Evolutionary conservation across 2,797 vertebrate genomes (phyloP).

Genomic region (Thamnophis elegans): DNA sequence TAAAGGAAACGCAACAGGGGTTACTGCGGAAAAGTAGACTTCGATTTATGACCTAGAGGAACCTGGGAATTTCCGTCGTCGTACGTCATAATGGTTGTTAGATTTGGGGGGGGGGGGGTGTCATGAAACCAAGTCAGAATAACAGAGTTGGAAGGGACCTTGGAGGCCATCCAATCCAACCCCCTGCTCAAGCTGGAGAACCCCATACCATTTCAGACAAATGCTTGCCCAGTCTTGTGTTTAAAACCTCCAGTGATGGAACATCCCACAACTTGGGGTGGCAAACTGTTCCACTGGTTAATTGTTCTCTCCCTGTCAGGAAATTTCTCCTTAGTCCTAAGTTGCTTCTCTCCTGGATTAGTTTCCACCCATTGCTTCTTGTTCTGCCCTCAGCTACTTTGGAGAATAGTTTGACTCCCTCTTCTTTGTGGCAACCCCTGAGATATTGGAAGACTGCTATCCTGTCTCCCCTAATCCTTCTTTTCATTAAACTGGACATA

Average conservation of each 20-base stretch:
- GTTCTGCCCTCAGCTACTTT: neutral
- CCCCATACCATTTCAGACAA: neutral
- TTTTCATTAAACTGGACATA: neutral
- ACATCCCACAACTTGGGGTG: neutral
- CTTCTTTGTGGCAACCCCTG: neutral
- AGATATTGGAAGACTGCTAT: accelerated
- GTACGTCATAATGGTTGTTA: neutral
- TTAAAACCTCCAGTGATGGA: neutral
- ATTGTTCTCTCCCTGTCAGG: neutral
- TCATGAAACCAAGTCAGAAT: neutral
- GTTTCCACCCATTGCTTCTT: neutral
- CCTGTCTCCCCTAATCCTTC: neutral
- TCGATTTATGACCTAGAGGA: neutral
- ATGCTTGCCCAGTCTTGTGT: accelerated
- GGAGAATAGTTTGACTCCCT: neutral
- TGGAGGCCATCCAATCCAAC: neutral
- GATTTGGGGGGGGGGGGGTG: too few species aligned
- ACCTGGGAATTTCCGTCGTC: neutral
- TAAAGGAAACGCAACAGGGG: neutral
- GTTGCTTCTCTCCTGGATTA: neutral
- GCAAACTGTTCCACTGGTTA: neutral
- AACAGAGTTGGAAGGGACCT: neutral
- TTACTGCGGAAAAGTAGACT: too few species aligned
- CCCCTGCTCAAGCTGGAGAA: too few species aligned
- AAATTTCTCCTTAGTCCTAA: neutral